A percentile compares a stretch with the other conserved stretches of the same genome.
Conservation (phyloP, 2,888 invertebrate genomes). For the Graphium colonna region DNA sequence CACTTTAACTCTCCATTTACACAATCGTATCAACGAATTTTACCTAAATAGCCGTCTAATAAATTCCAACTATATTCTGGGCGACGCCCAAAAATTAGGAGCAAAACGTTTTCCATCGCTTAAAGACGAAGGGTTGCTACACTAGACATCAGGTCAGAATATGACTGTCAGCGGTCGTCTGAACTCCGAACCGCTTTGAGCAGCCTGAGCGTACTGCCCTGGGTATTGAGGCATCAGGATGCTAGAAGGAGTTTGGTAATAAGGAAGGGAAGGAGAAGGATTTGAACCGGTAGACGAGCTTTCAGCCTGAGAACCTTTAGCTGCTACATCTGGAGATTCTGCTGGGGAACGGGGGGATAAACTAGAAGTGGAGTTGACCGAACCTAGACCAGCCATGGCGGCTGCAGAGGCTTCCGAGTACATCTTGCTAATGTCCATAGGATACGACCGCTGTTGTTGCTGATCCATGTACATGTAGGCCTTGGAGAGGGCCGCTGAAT, state of each 20-base stretch:
- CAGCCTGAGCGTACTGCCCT: constrained; percentile 75
- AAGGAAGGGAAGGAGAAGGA: constrained; percentile 81
- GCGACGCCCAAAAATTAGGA: too few relatives aligned
- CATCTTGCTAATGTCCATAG: constrained; percentile 84
- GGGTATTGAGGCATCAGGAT: constrained; percentile 85
- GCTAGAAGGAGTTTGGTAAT: constrained; percentile 79
- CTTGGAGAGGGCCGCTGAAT: constrained; percentile 86
- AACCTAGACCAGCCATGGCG: constrained; percentile 77
- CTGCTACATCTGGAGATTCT: constrained; percentile 79
- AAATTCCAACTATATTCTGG: too few relatives aligned
- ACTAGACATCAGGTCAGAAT: constrained; percentile 86
- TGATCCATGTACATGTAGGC: constrained; percentile 89
- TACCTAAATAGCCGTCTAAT: too few relatives aligned
- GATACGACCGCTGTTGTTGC: constrained; percentile 75
- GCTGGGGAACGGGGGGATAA: constrained; percentile 68
- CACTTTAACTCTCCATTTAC: too few relatives aligned
- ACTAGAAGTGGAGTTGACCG: constrained; percentile 68
- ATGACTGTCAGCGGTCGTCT: constrained; percentile 88
- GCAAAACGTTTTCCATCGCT: constrained; percentile 30
- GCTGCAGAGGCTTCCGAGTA: constrained; percentile 82
- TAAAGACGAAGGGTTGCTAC: constrained; percentile 20
- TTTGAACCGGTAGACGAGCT: constrained; percentile 82
- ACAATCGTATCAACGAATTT: too few relatives aligned
- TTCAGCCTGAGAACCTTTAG: constrained; percentile 70
- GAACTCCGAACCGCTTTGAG: constrained; percentile 84